Evolutionary conservation across 2,888 invertebrate genomes (phyloP), one percentile per base, ranked within the genome.

Genomic region (Pheosia tremula): DNA sequence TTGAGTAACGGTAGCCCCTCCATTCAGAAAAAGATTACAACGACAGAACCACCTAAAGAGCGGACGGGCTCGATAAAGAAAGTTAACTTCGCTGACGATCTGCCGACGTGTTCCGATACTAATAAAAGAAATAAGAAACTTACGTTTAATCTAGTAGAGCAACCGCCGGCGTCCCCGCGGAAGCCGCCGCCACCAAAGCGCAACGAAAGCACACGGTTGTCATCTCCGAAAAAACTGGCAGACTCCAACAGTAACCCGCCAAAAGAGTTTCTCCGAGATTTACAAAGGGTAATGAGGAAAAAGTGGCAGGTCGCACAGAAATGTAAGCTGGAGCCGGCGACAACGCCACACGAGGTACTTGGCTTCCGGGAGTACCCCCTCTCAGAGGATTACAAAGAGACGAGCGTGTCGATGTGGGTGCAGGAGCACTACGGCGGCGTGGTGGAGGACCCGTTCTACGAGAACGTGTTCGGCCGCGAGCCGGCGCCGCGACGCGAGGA

Each of bases 271-370:
- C 93, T 98, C 55, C 97, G 97, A 82, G 98, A 98, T 85, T 92
- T 98, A 57, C 98, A 98, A 82, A 94, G 98, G 59, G 98, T 98
- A 0, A 98, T 98, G 97, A 95, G 97, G 71, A 98, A 98, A 82
- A 98, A 98, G 81, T 97, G 97, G 97, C 97, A 98, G 80, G 98
- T 98, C 0, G 98, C 98, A 4, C 98, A 98, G 81, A 98, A 98
- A 83, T 98, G 98, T 82, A 97, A 98, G 86, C 90, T 97, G 38
- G 98, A 98, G 84, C 96, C 96, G 11, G 96, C 96, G n/a, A 97
- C 97, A 1, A 97, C 97, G 50, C 98, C 98, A 0, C 98, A 98
- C 81, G 98, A 98, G 84, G 98, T 98, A 3, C 94, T 98, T 7
- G 98, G 98, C 0, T 98, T 98, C 82, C 94, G 98, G 7, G 97